These are phyloP conservation scores for Drosophila novamexicana DNA, from an alignment of 1,140 invertebrate genomes.

Conservation along the genomic window DNA sequence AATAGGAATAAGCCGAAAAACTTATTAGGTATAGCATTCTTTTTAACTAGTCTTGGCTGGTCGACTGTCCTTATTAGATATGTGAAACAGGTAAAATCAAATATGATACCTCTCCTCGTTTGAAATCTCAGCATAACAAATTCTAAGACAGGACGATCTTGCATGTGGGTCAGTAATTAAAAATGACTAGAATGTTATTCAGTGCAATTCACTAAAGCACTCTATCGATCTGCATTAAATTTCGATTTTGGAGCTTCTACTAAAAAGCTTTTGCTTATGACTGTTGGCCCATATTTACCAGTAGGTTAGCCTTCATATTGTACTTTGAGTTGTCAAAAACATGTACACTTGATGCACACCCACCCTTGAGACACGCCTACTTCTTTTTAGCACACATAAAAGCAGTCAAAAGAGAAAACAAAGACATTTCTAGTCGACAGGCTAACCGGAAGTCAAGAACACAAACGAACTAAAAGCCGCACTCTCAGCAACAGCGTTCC, in stretches of 20 bases:
- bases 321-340: constrained; percentile 71
- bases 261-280: neutral
- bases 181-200: neutral
- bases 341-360: constrained; percentile 21
- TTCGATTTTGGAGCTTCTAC: neutral
- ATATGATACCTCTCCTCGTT: too few species aligned
- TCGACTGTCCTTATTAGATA: too few species aligned
- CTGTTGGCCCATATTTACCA: neutral
- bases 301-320: constrained; percentile 18
- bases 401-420: constrained; percentile 64
- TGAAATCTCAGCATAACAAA: too few species aligned
- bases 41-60: too few species aligned
- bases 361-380: constrained; percentile 11
- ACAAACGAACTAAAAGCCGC: constrained; percentile 81
- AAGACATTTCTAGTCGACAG: constrained; percentile 67
- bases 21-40: too few species aligned
- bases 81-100: too few species aligned
- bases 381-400: constrained; percentile 35
- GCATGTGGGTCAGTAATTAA: neutral
- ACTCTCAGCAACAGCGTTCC: constrained; percentile 62
- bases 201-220: neutral
- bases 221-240: neutral
- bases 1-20: neutral
- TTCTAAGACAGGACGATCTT: too few species aligned
- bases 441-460: constrained; percentile 79